Evolutionary conservation across 2,888 invertebrate genomes (phyloP), one percentile per base, ranked within the genome.

Genomic region (Gonocerus acuteangulatus): DNA sequence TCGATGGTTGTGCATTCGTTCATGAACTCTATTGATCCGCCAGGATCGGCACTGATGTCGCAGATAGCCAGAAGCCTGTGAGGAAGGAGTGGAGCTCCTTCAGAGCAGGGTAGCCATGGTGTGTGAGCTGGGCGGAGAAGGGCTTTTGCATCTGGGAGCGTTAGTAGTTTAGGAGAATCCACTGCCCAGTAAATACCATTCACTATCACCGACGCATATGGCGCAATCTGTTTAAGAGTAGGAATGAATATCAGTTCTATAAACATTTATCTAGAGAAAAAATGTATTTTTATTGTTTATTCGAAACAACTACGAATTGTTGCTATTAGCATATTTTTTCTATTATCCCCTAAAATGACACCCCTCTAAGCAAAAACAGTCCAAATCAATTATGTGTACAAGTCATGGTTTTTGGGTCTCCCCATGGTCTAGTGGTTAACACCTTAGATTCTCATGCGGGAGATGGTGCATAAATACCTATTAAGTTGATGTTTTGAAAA

Each of bases 121-220:
- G 91, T 89, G 69, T 89, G 84, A 0, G 90, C 86, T 0, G 95
- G 91, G 49, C 89, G 79, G 18, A 99, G 78, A 1, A 99, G 78
- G 69, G 88, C 86, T 75, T 99, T 99, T 1, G 99, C 97, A 74
- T 99, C 99, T 0, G 99, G 97, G 68, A 99, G 94, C 1, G 96
- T 95, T 57, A 99, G 79, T 27, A 99, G 75, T 72, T 96, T 93
- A 0, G 99, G 99, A 67, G 95, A 91, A 70, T 91, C 92, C 0
- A 95, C 91, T 0, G 95, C 96, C 95, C 96, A 99, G 76, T 97
- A 99, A 70, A 99, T 99, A 23, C 99, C 94, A 73, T 99, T 99
- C 47, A 99, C 82, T 63, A 99, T 86, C 1, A 95, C 93, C 0
- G 95, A 95, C 0, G 96, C 95, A 73, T 95, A 96, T 0, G 99